Conservation (phyloP, 2,113 vertebrate species). For the Zootoca vivipara region DNA sequence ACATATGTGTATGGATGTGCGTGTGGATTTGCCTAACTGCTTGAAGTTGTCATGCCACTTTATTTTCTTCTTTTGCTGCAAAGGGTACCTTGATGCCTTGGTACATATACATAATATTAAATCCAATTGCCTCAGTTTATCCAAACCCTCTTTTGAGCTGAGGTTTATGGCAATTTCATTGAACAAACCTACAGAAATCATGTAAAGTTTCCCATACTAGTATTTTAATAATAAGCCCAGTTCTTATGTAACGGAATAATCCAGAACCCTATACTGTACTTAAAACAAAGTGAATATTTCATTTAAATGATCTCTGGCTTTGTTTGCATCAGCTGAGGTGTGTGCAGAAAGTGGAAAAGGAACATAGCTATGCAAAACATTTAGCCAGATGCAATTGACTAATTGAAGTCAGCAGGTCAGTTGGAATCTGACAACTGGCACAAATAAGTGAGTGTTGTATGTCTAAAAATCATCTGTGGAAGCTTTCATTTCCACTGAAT, state of each 20-base stretch:
- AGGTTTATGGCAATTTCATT: background rate
- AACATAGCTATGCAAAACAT: constrained; percentile 10
- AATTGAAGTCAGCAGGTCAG: constrained; percentile 51
- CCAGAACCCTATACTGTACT: background rate
- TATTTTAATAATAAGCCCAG: background rate
- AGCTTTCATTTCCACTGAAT: constrained; percentile 19
- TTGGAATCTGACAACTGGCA: constrained; percentile 43
- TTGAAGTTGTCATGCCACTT: background rate
- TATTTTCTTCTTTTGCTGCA: no score
- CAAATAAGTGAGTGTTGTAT: constrained; percentile 28
- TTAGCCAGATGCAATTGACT: constrained; percentile 17
- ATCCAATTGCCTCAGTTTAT: background rate
- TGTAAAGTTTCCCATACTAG: background rate
- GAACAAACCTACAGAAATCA: background rate
- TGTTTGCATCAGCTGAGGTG: constrained; percentile 25
- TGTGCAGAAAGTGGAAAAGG: constrained; percentile 37
- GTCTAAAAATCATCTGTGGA: background rate
- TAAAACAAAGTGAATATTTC: constrained; percentile 2
- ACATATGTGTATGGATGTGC: background rate
- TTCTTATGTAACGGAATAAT: background rate
- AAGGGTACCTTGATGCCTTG: no score
- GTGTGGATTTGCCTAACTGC: background rate
- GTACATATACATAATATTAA: background rate
- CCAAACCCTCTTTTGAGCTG: background rate
- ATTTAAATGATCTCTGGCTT: background rate